A percentile compares a stretch with the other conserved stretches of the same genome.
Conservation (phyloP, 2,888 invertebrate genomes). For the Trypoxylon attenuatum region DNA sequence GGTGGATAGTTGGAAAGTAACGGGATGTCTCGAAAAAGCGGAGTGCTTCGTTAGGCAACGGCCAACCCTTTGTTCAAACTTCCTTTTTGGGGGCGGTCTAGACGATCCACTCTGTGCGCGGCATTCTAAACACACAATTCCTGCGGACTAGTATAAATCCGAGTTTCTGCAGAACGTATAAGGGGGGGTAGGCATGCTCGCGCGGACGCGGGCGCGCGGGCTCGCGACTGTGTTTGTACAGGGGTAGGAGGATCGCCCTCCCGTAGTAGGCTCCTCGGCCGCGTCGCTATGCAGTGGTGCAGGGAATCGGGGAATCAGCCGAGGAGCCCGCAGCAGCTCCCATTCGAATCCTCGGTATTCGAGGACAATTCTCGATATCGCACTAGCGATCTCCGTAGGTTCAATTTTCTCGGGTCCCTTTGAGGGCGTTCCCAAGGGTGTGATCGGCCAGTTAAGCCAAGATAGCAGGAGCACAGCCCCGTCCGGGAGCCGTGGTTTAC, state of each 20-base stretch:
- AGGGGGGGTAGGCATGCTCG: neutral
- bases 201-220: neutral
- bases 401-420: neutral
- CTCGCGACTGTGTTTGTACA: constrained; percentile 1
- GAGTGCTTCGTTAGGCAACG: neutral
- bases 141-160: constrained; percentile 27
- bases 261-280: constrained; percentile 17
- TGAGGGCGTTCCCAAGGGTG: neutral
- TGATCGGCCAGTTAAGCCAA: no score
- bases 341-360: neutral
- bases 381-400: neutral
- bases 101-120: constrained; percentile 3
- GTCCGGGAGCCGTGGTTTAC: constrained; percentile 8
- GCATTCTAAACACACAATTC: constrained; percentile 17
- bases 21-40: neutral
- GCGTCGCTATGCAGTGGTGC: constrained; percentile 27
- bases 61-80: neutral
- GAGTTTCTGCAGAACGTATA: constrained; percentile 19
- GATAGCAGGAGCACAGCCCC: no score
- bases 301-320: neutral
- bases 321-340: neutral
- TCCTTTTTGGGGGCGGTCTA: neutral
- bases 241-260: constrained; percentile 19
- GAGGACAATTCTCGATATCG: neutral
- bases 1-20: neutral